Conservation (phyloP, 2,797 vertebrate species). For the Trematomus bernacchii region DNA sequence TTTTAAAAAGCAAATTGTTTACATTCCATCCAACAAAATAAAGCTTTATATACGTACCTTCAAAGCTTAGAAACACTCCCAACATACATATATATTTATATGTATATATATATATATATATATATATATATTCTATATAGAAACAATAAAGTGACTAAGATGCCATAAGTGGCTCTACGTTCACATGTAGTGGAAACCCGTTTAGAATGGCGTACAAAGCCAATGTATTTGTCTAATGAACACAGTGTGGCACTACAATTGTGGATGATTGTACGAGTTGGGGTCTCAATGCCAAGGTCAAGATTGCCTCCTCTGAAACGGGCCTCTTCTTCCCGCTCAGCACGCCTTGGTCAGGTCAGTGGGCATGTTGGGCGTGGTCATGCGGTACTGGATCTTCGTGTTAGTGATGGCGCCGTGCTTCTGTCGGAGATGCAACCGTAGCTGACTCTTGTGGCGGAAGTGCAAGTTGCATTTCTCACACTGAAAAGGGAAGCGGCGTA, state of each 20-base stretch:
- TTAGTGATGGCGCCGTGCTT: slow-evolving; percentile 99
- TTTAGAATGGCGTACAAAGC: slow-evolving; percentile 82
- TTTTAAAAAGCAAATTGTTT: slow-evolving; percentile 83
- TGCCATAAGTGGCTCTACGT: slow-evolving; percentile 82
- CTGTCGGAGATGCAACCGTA: slow-evolving; percentile 96
- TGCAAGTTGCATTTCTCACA: slow-evolving; percentile 99
- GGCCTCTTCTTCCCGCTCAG: slow-evolving; percentile 77
- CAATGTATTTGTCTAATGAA: slow-evolving; percentile 77
- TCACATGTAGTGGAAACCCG: slow-evolving; percentile 90
- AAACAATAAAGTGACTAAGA: slow-evolving; percentile 89
- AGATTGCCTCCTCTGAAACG: slow-evolving; percentile 60
- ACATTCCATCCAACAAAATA: slow-evolving; percentile 89
- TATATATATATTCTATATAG: slow-evolving; percentile 82
- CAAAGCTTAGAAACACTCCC: slow-evolving; percentile 85
- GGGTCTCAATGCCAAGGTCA: slow-evolving; percentile 83
- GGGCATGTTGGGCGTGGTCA: slow-evolving; percentile 89
- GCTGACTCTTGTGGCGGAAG: slow-evolving; percentile 99
- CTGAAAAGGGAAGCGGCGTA: slow-evolving; percentile 75
- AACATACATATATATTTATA: slow-evolving; percentile 76
- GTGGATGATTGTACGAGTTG: slow-evolving; percentile 87
- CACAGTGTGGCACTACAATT: slow-evolving; percentile 90
- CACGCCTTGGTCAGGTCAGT: slow-evolving; percentile 93
- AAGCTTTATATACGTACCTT: slow-evolving; percentile 85
- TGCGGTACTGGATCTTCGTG: slow-evolving; percentile 98
- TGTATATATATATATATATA: slow-evolving; percentile 71